These are phyloP conservation scores for Gnathonemus echidnorhynchus DNA, from an alignment of 2,113 vertebrate genomes.

Conservation along the genomic window DNA sequence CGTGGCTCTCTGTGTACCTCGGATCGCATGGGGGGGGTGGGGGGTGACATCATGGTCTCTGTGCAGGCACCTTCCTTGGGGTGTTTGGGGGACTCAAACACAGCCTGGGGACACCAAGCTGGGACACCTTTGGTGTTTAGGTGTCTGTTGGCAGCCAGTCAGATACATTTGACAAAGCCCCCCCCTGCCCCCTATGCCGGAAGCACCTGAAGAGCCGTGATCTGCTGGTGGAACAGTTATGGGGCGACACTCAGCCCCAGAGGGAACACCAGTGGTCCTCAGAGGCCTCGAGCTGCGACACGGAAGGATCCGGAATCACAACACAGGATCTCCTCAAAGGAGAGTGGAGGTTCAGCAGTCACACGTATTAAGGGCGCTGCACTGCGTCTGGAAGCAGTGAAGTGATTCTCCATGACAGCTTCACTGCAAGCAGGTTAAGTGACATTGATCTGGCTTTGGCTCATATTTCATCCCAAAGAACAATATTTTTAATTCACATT, in stretches of 20 bases:
- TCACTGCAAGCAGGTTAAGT: constrained; percentile 18
- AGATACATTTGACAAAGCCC: background rate
- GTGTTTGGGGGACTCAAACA: background rate
- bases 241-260: background rate
- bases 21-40: background rate
- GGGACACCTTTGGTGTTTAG: background rate
- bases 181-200: background rate
- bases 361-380: background rate
- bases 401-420: constrained; percentile 22
- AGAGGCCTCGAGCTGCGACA: background rate
- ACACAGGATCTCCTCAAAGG: background rate
- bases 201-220: background rate
- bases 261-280: background rate
- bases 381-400: constrained; percentile 3
- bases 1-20: too few relatives aligned
- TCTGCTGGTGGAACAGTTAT: background rate
- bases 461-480: constrained; percentile 30
- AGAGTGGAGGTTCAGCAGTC: background rate
- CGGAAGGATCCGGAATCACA: background rate
- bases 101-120: too few relatives aligned
- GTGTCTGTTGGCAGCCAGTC: background rate
- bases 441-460: constrained; percentile 17
- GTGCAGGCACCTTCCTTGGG: background rate
- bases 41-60: background rate
- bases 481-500: constrained; percentile 37